Percentiles rank a stretch among this genome's conserved stretches.
Conservation (phyloP, 1,140 invertebrate genomes). For the Wiebesia pumilae region DNA sequence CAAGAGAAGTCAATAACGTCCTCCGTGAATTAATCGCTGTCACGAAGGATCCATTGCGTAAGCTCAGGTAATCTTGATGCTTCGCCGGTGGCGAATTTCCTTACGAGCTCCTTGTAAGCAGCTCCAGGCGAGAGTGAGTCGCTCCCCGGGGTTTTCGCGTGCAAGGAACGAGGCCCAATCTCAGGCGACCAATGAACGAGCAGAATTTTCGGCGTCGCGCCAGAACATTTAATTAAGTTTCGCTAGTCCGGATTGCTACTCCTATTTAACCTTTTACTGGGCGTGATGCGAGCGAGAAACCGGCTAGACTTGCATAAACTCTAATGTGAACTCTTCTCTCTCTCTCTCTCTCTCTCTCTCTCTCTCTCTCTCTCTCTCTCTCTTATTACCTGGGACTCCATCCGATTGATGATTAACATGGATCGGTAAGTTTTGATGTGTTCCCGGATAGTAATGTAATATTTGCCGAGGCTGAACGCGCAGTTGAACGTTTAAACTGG, state of each 20-base stretch:
- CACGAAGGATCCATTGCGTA: no score
- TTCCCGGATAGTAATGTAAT: no score
- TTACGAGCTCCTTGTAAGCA: not conserved
- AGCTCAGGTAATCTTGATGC: no score
- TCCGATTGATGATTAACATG: not conserved
- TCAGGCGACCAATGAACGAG: constrained; percentile 40
- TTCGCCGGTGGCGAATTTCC: no score
- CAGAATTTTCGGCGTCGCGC: not conserved
- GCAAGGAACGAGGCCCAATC: constrained; percentile 37
- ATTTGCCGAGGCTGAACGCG: no score
- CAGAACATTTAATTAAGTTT: constrained; percentile 53
- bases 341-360: no score
- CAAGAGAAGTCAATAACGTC: no score
- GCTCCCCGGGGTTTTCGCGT: not conserved
- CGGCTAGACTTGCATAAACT: not conserved
- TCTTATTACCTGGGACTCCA: not conserved
- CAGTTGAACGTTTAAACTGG: no score
- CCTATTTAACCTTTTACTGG: not conserved
- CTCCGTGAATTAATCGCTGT: no score
- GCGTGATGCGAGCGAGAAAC: not conserved
- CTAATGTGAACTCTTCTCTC: not conserved
- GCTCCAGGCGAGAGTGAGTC: not conserved
- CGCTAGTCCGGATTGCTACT: not conserved
- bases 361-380: no score
- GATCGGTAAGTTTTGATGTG: no score